These are phyloP conservation scores for Euschistus heros DNA, from an alignment of 1,140 invertebrate genomes.

Conservation along the genomic window DNA sequence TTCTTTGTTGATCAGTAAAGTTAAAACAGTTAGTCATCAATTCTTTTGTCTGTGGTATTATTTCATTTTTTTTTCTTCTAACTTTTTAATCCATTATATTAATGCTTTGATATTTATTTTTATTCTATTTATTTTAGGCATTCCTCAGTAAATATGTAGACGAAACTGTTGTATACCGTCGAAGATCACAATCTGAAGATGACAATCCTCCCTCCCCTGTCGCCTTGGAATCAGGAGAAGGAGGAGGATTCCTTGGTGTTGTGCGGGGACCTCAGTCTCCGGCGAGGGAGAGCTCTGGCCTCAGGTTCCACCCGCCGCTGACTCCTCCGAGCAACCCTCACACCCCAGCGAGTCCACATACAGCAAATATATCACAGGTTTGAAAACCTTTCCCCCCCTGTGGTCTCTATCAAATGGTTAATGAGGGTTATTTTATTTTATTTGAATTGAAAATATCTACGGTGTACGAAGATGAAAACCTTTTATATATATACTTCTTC, in stretches of 20 bases:
- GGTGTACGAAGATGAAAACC: no score
- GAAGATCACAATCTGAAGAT: slow-evolving; percentile 82
- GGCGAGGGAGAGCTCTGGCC: slow-evolving; percentile 46
- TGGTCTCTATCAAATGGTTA: no score
- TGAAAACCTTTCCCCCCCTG: no score
- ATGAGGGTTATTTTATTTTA: no score
- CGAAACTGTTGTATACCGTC: slow-evolving; percentile 66
- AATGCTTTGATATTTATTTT: neutral
- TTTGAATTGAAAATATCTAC: no score
- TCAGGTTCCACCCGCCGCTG: slow-evolving; percentile 62
- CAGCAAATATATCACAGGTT: slow-evolving; percentile 21
- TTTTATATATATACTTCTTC: no score
- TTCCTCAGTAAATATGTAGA: slow-evolving; percentile 91
- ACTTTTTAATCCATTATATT: neutral
- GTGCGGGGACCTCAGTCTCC: slow-evolving; percentile 56
- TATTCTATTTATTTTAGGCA: slow-evolving; percentile 39
- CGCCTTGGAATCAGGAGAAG: slow-evolving; percentile 53
- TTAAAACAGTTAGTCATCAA: no score
- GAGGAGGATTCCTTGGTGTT: slow-evolving; percentile 34
- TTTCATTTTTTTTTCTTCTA: no score
- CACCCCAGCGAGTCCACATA: slow-evolving; percentile 66
- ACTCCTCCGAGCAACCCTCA: slow-evolving; percentile 80
- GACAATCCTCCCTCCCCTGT: slow-evolving; percentile 91
- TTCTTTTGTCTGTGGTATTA: no score
- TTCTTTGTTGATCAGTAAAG: no score